Conservation (phyloP, 2,797 vertebrate species). For the Xiphorhynchus erythropygius region DNA sequence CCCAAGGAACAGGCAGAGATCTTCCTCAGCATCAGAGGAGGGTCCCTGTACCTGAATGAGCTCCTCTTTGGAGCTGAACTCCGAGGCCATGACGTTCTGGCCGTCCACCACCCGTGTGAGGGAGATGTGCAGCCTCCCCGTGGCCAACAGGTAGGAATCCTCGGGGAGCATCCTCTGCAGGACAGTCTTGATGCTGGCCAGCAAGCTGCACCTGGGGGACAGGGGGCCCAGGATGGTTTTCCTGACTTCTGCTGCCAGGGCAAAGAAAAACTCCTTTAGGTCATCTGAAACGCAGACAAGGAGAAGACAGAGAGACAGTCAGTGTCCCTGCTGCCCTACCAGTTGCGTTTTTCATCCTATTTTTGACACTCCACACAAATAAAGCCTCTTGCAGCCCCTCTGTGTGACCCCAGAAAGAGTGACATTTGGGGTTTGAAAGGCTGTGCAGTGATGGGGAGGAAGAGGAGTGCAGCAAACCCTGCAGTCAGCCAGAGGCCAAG, state of each 20-base stretch:
- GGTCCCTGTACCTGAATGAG: constrained; percentile 79
- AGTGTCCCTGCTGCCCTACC: background rate
- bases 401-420: background rate
- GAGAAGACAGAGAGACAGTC: background rate
- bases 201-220: constrained; percentile 80
- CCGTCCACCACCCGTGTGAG: constrained; percentile 83
- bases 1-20: background rate
- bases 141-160: constrained; percentile 83
- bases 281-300: constrained; percentile 38
- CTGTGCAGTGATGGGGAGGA: fast-evolving
- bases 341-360: fast-evolving
- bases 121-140: constrained; percentile 81
- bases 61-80: constrained; percentile 87
- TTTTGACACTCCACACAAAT: background rate
- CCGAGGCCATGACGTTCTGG: constrained; percentile 79
- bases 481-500: fast-evolving
- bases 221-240: constrained; percentile 82
- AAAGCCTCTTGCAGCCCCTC: background rate
- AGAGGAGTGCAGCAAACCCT: background rate
- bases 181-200: constrained; percentile 73
- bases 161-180: constrained; percentile 76
- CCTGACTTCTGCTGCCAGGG: constrained; percentile 74
- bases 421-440: background rate
- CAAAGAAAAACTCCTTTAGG: constrained; percentile 77
- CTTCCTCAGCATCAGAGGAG: background rate